Evolutionary conservation across 2,888 invertebrate species (phyloP).

Genomic region (Plagodis pulveraria): DNA sequence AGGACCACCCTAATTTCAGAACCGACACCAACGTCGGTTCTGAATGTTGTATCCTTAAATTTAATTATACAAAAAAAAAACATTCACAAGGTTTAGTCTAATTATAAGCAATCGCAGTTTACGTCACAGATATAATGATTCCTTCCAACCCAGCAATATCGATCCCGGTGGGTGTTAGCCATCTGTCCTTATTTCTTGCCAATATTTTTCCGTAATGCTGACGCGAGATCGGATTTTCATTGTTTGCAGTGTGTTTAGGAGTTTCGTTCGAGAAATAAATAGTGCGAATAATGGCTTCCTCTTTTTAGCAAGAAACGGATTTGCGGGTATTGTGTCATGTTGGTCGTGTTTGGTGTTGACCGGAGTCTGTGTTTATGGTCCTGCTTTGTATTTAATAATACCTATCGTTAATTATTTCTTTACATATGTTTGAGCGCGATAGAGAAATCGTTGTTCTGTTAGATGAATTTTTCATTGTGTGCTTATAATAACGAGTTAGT

Average conservation of each 20-base stretch:
- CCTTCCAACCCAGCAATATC: neutral
- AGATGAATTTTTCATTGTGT: no score
- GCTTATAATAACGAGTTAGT: no score
- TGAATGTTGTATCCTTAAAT: no score
- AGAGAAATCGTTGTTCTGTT: no score
- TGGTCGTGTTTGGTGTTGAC: conserved; percentile 21
- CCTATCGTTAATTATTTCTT: no score
- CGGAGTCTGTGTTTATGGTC: conserved; percentile 11
- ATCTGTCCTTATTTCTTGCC: conserved; percentile 18
- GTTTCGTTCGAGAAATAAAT: conserved; percentile 23
- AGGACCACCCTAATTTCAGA: no score
- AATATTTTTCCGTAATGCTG: conserved; percentile 17
- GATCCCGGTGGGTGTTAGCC: conserved; percentile 5
- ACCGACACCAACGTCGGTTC: no score
- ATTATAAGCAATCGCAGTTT: no score
- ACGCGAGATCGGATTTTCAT: conserved; percentile 22
- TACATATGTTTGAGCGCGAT: no score
- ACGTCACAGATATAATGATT: neutral
- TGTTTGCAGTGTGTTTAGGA: conserved; percentile 25
- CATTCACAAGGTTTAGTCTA: no score
- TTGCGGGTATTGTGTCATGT: conserved; percentile 25
- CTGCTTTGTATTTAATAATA: neutral
- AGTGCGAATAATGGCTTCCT: conserved; percentile 27
- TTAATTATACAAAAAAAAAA: no score
- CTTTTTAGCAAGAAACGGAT: conserved; percentile 27